Base-by-base conservation (phyloP, 2,888 invertebrate species). In the Lithodes maja region DNA sequence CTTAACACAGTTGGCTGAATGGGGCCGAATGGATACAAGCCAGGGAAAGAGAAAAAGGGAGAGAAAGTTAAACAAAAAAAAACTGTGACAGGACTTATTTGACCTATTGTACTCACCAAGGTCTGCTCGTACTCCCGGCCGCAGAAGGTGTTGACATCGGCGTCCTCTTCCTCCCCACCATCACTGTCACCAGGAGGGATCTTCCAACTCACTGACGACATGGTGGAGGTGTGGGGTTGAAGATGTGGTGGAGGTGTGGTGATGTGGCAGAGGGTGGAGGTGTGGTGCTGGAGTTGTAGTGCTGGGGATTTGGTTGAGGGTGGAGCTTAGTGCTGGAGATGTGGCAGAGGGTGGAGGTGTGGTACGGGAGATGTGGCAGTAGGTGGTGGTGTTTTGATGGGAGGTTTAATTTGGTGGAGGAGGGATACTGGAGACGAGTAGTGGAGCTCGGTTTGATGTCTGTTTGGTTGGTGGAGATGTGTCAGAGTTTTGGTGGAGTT, bases 131-230 rank as follows among this genome's bases (percentile, higher is more conserved):
- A 87, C 54, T 87, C 69, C 53, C 87, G n/a, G 3, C 85, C 68
- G 68, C 85, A 85, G 74, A 50, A 86, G 9, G 79, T 79, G 33
- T 61, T 81, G 12, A 55, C 74, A 52, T 83, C 83, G 2, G 53
- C 52, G 49, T 83, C 87, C 1, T 83, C 82, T 17, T 82, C 83
- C n/a, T 87, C 87, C 17, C 83, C 87, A 5, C 83, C 87, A 9
- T 83, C 81, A 3, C 71, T 17, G 1, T 71, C 17, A 1, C 71
- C 71, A 7, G 87, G 87, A 7, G 83, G 87, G 49, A 87, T 83
- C 78, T 83, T 83, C 87, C 87, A 87, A n/a, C 87, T 83, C 9
- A 87, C 87, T 33, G 33, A 33, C 3, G 87, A 87, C 87, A 87
- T 87, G 7, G 3, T 79, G 83, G 87, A 52, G 68, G 54, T 55